A percentile compares a stretch with the other conserved stretches of the same genome.
Conservation (phyloP, 1,140 invertebrate species). For the Apis cerana region DNA sequence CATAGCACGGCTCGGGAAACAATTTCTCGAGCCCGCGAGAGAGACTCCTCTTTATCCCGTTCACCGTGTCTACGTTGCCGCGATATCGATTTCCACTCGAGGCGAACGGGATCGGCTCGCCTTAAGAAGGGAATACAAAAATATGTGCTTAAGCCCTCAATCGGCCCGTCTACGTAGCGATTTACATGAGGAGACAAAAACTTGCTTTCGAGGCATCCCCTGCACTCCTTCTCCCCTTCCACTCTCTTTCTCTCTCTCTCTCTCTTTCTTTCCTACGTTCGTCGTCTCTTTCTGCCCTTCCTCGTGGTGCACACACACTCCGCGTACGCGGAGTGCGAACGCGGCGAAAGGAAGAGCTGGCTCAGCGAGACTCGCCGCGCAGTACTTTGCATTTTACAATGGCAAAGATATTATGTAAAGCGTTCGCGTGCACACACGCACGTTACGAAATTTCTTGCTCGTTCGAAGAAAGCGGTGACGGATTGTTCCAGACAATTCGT, state of each 20-base stretch:
- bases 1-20: background rate
- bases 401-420: constrained; percentile 78
- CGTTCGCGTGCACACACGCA: constrained; percentile 48
- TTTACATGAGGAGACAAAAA: constrained; percentile 74
- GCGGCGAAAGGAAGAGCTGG: constrained; percentile 70
- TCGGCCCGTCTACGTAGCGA: constrained; percentile 63
- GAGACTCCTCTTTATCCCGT: background rate
- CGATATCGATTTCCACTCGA: constrained; percentile 42
- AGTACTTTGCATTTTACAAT: constrained; percentile 78
- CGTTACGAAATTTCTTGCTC: background rate
- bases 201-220: constrained; percentile 61
- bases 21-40: background rate
- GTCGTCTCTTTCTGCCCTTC: background rate
- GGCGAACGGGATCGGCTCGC: constrained; percentile 5
- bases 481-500: constrained; percentile 12
- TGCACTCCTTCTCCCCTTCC: background rate
- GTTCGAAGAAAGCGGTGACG: background rate
- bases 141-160: constrained; percentile 67
- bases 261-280: too few relatives aligned
- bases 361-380: constrained; percentile 66
- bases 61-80: background rate
- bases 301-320: background rate
- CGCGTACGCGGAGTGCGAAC: constrained; percentile 51
- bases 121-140: constrained; percentile 62
- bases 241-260: constrained; percentile 12